phyloP scores from a whole-genome alignment of 2,113 vertebrate genomes.

The Ceuthmochares aereus region DNA sequence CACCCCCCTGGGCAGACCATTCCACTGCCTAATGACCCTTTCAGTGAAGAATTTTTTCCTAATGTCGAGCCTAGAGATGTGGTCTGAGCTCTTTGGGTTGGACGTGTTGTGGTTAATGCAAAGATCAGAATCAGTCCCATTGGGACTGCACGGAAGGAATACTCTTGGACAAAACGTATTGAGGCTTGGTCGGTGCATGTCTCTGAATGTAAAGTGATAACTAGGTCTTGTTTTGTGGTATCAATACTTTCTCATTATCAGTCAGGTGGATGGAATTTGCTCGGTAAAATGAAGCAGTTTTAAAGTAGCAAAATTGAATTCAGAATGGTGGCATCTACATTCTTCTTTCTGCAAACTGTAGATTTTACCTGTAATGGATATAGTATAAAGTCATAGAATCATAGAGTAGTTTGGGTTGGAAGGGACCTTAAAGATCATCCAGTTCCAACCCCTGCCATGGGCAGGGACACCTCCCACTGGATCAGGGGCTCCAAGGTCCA shows the following conservation, averaged over 20 bases:
- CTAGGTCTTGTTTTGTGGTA: not conserved
- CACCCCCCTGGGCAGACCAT: too few relatives aligned
- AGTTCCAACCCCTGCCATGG: too few relatives aligned
- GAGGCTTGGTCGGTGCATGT: not conserved
- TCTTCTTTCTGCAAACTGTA: not conserved
- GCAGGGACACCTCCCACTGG: too few relatives aligned
- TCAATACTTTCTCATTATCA: not conserved
- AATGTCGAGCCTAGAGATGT: not conserved
- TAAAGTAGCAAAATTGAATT: not conserved
- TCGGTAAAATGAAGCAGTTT: not conserved
- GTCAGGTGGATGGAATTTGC: not conserved
- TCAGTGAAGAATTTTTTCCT: too few relatives aligned
- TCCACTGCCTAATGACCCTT: too few relatives aligned
- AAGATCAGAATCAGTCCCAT: not conserved
- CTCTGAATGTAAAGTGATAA: not conserved
- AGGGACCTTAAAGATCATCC: too few relatives aligned
- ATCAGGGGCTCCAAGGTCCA: too few relatives aligned
- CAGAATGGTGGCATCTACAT: not conserved
- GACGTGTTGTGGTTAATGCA: not conserved
- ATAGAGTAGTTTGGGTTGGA: too few relatives aligned
- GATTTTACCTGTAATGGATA: not conserved
- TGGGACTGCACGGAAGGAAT: not conserved
- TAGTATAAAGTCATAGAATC: not conserved
- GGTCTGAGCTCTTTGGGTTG: not conserved
- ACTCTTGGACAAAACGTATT: not conserved